Evolutionary conservation across 2,797 vertebrate genomes (phyloP).

Genomic region (Anomalospiza imberbis): DNA sequence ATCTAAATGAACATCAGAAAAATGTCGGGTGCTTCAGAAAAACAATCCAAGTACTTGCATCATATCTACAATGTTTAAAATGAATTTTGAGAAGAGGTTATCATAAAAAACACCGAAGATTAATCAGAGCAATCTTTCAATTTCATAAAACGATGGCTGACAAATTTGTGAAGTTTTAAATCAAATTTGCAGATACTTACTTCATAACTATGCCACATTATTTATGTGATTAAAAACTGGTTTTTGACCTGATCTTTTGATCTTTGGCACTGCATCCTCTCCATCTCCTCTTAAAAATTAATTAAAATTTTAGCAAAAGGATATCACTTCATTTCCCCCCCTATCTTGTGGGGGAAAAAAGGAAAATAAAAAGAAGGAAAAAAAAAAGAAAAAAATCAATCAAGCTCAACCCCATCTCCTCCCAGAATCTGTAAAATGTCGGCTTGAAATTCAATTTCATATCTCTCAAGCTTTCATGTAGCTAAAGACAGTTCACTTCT

Average conservation of each 20-base stretch:
- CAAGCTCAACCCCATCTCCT: slow-evolving; percentile 75
- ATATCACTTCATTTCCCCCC: slow-evolving; percentile 80
- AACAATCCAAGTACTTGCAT: background rate
- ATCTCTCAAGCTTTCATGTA: slow-evolving; percentile 83
- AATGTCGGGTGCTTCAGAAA: background rate
- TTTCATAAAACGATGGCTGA: slow-evolving; percentile 72
- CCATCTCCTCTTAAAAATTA: slow-evolving; percentile 94
- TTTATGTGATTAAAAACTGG: slow-evolving; percentile 96
- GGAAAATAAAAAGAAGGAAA: accelerated
- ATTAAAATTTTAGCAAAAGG: slow-evolving; percentile 91
- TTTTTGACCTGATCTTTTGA: slow-evolving; percentile 92
- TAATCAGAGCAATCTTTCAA: slow-evolving; percentile 62
- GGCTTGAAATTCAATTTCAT: slow-evolving; percentile 83
- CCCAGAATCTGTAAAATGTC: slow-evolving; percentile 80
- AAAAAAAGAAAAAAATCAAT: slow-evolving; percentile 73
- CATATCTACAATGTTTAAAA: background rate
- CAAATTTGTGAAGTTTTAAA: slow-evolving; percentile 82
- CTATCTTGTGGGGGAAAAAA: slow-evolving; percentile 15
- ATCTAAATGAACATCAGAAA: background rate
- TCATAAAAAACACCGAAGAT: slow-evolving; percentile 18
- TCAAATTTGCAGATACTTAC: slow-evolving; percentile 80
- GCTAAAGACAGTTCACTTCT: slow-evolving; percentile 87
- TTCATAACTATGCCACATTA: slow-evolving; percentile 81
- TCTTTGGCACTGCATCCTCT: slow-evolving; percentile 89
- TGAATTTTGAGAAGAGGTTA: background rate